Evolutionary conservation across 2,888 invertebrate species (phyloP).

Genomic region (Protophormia terraenovae): DNA sequence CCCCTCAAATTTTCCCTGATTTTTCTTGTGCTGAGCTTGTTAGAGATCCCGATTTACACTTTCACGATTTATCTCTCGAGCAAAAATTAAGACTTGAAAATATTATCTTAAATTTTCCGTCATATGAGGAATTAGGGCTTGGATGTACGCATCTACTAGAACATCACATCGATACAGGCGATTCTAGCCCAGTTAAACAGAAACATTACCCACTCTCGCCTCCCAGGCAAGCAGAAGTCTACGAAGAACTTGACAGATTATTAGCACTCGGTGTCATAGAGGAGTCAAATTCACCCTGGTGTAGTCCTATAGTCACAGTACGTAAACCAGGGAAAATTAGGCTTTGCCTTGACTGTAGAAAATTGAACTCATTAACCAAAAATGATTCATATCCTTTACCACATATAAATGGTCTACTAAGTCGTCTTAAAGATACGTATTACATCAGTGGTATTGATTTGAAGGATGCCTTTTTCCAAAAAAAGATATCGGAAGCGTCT

Average conservation of each 20-base stretch:
- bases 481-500: conserved; percentile 24
- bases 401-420: conserved; percentile 47
- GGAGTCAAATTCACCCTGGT: conserved; percentile 48
- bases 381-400: conserved; percentile 59
- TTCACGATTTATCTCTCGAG: conserved; percentile 1
- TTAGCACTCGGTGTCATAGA: conserved; percentile 44
- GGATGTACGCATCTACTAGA: no score
- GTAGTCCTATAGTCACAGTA: conserved; percentile 27
- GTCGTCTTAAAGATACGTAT: conserved; percentile 44
- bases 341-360: conserved; percentile 56
- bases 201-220: conserved; percentile 56
- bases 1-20: not conserved
- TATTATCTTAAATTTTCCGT: conserved; percentile 10
- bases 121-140: conserved; percentile 12
- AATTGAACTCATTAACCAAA: conserved; percentile 42
- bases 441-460: conserved; percentile 56
- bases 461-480: conserved; percentile 57
- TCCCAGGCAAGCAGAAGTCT: conserved; percentile 48
- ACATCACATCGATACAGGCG: conserved; percentile 13
- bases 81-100: not conserved
- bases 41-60: not conserved
- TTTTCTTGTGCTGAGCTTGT: not conserved
- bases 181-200: conserved; percentile 29
- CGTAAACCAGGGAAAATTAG: conserved; percentile 50
- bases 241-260: conserved; percentile 46